These are phyloP conservation scores for Chrysodeixis includens DNA, from an alignment of 2,888 invertebrate genomes.

Conservation along the genomic window DNA sequence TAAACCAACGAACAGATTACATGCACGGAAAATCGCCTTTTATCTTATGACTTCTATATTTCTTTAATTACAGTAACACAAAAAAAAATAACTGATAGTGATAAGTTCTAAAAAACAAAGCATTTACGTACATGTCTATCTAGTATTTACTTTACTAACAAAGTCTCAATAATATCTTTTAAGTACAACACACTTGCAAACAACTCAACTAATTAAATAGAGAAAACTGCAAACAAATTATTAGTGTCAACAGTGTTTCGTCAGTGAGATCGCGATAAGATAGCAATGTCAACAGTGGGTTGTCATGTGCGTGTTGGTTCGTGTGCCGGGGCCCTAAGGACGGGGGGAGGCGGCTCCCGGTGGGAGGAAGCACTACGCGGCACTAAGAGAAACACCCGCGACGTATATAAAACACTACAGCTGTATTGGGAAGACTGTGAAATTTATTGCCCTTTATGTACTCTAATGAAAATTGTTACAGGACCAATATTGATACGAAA, in stretches of 20 bases:
- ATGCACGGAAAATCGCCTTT: not conserved
- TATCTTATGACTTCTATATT: not conserved
- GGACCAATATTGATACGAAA: not conserved
- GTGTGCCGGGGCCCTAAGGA: slow-evolving; percentile 49
- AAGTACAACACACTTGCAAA: slow-evolving; percentile 24
- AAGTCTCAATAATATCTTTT: slow-evolving; percentile 5
- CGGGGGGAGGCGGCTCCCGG: slow-evolving; percentile 59
- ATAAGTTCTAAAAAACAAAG: not conserved
- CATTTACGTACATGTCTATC: not conserved
- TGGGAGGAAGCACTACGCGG: slow-evolving; percentile 73
- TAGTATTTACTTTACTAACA: slow-evolving; percentile 6
- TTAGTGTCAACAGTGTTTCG: slow-evolving; percentile 38
- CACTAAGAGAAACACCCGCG: slow-evolving; percentile 37
- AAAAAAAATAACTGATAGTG: not conserved
- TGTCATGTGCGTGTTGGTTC: slow-evolving; percentile 25
- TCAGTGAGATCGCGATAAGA: slow-evolving; percentile 35
- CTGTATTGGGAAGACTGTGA: slow-evolving; percentile 41
- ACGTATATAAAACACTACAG: slow-evolving; percentile 33
- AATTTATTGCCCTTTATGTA: slow-evolving; percentile 26
- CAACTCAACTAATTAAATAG: slow-evolving; percentile 25
- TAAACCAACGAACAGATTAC: not conserved
- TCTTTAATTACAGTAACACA: not conserved
- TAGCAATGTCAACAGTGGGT: slow-evolving; percentile 31
- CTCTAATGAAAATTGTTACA: slow-evolving; percentile 23
- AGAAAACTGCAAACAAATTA: slow-evolving; percentile 27